Percentiles rank a stretch among this genome's conserved stretches.
phyloP scores from a whole-genome alignment of 2,113 vertebrate genomes.

The Prunella himalayana region DNA sequence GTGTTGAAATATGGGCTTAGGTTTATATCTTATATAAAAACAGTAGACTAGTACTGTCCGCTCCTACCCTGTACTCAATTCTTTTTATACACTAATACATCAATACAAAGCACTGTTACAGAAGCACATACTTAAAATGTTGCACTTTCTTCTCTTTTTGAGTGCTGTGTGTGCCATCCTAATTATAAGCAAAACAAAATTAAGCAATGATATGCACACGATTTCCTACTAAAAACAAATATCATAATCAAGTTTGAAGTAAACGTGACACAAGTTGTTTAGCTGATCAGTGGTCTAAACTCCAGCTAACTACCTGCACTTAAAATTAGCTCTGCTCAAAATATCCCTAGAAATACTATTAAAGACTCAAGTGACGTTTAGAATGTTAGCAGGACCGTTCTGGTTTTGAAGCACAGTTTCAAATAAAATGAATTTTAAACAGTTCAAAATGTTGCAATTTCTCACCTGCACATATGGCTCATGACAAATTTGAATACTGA shows the following conservation, averaged over 20 bases:
- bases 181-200: slow-evolving; percentile 25
- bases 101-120: not conserved
- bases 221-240: not conserved
- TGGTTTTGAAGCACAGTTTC: slow-evolving; percentile 38
- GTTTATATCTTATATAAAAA: slow-evolving; percentile 44
- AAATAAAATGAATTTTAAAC: slow-evolving; percentile 47
- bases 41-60: not conserved
- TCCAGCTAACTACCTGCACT: slow-evolving; percentile 4
- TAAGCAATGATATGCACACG: not conserved
- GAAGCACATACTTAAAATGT: not conserved
- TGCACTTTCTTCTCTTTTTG: not conserved
- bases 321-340: slow-evolving; percentile 25
- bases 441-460: slow-evolving; percentile 43
- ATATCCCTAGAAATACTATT: not conserved
- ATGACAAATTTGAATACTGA: slow-evolving; percentile 60
- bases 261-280: not conserved
- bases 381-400: not conserved
- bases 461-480: slow-evolving; percentile 64
- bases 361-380: not conserved
- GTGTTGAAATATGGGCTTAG: not conserved
- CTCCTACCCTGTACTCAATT: slow-evolving; percentile 10
- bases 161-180: not conserved
- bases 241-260: not conserved
- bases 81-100: slow-evolving; percentile 15
- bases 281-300: not conserved